phyloP scores from a whole-genome alignment of 2,888 invertebrate species.

The Nephrotoma guestfalica region DNA sequence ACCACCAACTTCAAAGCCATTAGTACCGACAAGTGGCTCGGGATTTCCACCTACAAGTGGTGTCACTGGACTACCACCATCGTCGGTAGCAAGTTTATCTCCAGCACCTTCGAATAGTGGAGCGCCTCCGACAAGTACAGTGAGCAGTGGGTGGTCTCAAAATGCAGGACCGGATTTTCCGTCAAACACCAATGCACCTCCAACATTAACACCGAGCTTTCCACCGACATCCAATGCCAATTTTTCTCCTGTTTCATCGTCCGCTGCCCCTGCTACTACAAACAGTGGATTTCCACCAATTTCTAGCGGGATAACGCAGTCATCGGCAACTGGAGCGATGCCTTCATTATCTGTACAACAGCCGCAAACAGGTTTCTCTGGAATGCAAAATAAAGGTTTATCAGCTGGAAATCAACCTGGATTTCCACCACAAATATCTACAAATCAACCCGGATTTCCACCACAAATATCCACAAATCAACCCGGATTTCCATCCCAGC shows the following conservation, averaged over 20 bases:
- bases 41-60: not conserved
- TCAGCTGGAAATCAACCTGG: slow-evolving; percentile 1
- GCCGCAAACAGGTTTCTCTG: slow-evolving; percentile 6
- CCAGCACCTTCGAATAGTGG: not conserved
- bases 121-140: not conserved
- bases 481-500: slow-evolving; percentile 7
- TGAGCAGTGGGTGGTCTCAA: not conserved
- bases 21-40: not conserved
- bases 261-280: not conserved
- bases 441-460: slow-evolving; percentile 5
- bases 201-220: not conserved
- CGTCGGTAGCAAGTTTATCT: not conserved
- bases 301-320: not conserved
- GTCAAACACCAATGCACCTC: not conserved
- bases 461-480: slow-evolving; percentile 6
- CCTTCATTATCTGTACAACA: not conserved
- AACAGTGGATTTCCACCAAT: not conserved
- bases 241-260: not conserved
- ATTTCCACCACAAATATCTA: slow-evolving; percentile 7
- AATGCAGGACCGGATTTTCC: not conserved
- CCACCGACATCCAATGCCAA: not conserved
- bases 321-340: not conserved
- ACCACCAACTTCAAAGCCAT: not conserved
- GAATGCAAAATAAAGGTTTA: not conserved
- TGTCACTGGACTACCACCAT: not conserved